phyloP scores from a whole-genome alignment of 1,140 invertebrate species.

The Heliothis virescens region DNA sequence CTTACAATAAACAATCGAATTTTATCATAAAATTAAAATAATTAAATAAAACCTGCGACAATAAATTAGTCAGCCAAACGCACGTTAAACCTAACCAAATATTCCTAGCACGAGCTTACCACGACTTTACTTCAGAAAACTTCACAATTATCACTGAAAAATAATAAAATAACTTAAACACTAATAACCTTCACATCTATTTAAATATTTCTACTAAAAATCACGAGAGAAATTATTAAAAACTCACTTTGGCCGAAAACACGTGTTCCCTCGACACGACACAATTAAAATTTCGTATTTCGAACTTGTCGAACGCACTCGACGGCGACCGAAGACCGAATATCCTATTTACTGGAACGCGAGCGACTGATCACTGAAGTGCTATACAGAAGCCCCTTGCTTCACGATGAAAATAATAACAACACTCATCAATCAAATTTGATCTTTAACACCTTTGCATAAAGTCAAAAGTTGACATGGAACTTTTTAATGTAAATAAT shows the following conservation, averaged over 20 bases:
- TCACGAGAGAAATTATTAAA: constrained; percentile 36
- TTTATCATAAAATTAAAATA: background rate
- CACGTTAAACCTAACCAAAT: constrained; percentile 23
- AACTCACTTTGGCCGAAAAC: constrained; percentile 58
- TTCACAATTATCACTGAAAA: constrained; percentile 25
- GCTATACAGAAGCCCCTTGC: constrained; percentile 63
- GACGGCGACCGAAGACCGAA: constrained; percentile 58
- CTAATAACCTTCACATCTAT: constrained; percentile 17
- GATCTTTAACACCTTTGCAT: constrained; percentile 50
- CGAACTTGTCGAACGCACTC: constrained; percentile 46
- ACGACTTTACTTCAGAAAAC: constrained; percentile 13
- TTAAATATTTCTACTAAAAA: constrained; percentile 28
- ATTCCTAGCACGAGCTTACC: constrained; percentile 26
- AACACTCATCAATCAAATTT: constrained; percentile 53
- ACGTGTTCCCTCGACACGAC: constrained; percentile 58
- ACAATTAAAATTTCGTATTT: constrained; percentile 41
- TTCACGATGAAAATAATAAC: constrained; percentile 70
- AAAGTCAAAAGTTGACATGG: constrained; percentile 58
- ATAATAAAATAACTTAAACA: constrained; percentile 6
- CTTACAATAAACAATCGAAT: background rate
- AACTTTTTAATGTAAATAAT: constrained; percentile 60
- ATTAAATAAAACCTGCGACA: background rate
- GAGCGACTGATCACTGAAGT: constrained; percentile 55
- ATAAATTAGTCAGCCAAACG: background rate
- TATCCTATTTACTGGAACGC: constrained; percentile 65